Percentiles rank a stretch among this genome's conserved stretches.
Conservation (phyloP, 2,113 vertebrate species). For the Pelecanoides urinatrix region DNA sequence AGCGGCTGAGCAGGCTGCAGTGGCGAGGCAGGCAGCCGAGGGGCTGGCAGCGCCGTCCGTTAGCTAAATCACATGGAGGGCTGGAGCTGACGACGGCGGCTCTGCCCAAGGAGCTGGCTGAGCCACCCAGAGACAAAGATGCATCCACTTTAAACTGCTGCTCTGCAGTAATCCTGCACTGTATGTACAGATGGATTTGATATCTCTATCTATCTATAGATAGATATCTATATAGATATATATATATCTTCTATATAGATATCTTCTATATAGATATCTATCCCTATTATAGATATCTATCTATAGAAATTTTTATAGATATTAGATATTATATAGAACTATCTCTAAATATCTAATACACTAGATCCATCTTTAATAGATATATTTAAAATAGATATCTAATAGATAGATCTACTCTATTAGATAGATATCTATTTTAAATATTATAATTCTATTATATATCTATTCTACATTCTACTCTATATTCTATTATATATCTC, state of each 20-base stretch:
- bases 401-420: neutral
- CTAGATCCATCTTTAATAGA: neutral
- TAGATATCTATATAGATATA: neutral
- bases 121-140: neutral
- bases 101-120: neutral
- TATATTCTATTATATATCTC: neutral
- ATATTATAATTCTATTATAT: neutral
- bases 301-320: neutral
- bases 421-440: neutral
- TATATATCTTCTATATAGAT: neutral
- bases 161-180: neutral
- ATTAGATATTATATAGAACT: neutral
- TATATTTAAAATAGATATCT: neutral
- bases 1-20: neutral
- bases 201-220: neutral
- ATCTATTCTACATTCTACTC: neutral
- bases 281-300: neutral
- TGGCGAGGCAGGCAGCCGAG: neutral
- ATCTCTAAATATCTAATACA: neutral
- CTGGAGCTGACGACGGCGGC: neutral
- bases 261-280: neutral
- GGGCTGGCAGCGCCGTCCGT: neutral
- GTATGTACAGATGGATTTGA: neutral
- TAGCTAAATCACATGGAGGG: neutral
- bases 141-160: neutral